phyloP scores from a whole-genome alignment of 1,140 invertebrate genomes.

The Drosophila setifemur region DNA sequence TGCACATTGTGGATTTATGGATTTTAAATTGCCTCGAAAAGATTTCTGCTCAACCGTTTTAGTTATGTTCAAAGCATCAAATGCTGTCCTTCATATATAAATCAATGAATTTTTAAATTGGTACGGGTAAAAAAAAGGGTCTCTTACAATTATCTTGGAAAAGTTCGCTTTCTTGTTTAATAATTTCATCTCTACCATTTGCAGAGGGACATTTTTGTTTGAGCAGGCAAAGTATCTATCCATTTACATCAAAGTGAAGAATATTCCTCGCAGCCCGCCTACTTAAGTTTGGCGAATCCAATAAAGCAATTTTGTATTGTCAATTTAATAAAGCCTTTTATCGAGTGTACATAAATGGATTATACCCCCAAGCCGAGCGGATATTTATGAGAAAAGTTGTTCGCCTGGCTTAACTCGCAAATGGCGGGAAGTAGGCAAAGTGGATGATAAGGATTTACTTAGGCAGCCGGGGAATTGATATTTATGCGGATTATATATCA shows the following conservation, averaged over 20 bases:
- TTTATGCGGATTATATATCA: constrained; percentile 58
- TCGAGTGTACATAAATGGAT: constrained; percentile 62
- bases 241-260: constrained; percentile 40
- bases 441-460: constrained; percentile 1
- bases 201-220: constrained; percentile 28
- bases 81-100: constrained; percentile 7
- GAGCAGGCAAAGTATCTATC: constrained; percentile 19
- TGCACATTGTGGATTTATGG: constrained; percentile 29
- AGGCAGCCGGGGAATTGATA: constrained; percentile 17
- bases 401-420: constrained; percentile 1
- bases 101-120: constrained; percentile 25
- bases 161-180: neutral
- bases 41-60: neutral
- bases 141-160: neutral
- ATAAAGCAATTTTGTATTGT: constrained; percentile 70
- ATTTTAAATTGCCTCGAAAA: constrained; percentile 15
- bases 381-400: constrained; percentile 69
- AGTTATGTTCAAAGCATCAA: neutral
- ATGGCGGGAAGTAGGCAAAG: neutral
- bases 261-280: constrained; percentile 17
- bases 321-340: constrained; percentile 72
- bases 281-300: constrained; percentile 18
- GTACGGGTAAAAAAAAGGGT: neutral
- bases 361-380: constrained; percentile 26
- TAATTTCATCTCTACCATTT: neutral